phyloP scores from a whole-genome alignment of 1,140 invertebrate species.

The Saccostrea cuccullata region DNA sequence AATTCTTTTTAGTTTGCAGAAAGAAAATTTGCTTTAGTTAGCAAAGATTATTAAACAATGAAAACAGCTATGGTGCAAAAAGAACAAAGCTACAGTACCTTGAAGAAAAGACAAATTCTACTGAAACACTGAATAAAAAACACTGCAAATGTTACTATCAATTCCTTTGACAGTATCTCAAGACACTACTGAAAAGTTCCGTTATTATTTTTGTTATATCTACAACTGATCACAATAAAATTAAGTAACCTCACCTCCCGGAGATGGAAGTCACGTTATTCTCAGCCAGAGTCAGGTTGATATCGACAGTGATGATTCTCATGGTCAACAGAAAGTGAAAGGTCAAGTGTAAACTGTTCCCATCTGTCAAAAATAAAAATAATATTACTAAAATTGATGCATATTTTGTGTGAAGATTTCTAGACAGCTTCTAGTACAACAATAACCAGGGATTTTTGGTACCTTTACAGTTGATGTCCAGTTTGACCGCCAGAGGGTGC shows the following conservation, averaged over 20 bases:
- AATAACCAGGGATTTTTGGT: background rate
- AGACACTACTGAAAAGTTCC: background rate
- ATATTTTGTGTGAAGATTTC: background rate
- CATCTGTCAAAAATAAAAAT: slow-evolving; percentile 70
- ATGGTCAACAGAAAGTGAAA: slow-evolving; percentile 81
- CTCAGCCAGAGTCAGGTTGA: slow-evolving; percentile 69
- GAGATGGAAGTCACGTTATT: slow-evolving; percentile 64
- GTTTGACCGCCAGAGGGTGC: slow-evolving; percentile 81
- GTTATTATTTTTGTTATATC: background rate
- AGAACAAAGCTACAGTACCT: background rate
- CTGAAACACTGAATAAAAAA: background rate
- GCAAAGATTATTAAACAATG: background rate
- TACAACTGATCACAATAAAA: background rate
- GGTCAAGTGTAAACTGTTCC: slow-evolving; percentile 77
- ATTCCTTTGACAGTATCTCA: background rate
- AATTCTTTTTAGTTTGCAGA: background rate
- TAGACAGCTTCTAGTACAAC: background rate
- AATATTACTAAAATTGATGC: background rate
- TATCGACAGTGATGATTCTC: slow-evolving; percentile 81
- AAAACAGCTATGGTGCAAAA: background rate
- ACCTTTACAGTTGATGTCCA: slow-evolving; percentile 75
- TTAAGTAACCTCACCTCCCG: slow-evolving; percentile 63
- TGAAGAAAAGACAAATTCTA: background rate
- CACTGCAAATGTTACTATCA: background rate
- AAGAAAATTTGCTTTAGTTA: background rate